Evolutionary conservation across 2,113 vertebrate genomes (phyloP).

Genomic region (Mastomys coucha): DNA sequence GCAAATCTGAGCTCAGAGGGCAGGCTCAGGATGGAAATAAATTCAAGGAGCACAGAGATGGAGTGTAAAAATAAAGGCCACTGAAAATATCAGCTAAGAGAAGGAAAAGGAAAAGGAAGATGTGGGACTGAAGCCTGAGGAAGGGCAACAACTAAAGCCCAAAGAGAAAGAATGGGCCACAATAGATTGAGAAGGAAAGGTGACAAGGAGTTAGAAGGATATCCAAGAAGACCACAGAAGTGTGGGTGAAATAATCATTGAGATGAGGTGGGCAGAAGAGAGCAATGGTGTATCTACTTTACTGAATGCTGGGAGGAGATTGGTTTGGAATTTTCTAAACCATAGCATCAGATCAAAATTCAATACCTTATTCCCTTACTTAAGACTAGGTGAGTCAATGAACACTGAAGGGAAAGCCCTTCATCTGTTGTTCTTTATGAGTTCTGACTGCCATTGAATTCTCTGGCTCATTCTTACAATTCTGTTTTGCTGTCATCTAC

Average conservation of each 20-base stretch:
- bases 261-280: not conserved
- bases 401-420: constrained; percentile 21
- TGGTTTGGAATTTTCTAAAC: not conserved
- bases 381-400: not conserved
- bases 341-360: constrained; percentile 15
- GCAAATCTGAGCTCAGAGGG: not conserved
- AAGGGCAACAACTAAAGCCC: not conserved
- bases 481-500: constrained; percentile 37
- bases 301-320: not conserved
- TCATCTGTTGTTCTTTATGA: constrained; percentile 43
- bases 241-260: not conserved
- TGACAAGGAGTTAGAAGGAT: not conserved
- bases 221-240: not conserved
- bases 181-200: not conserved
- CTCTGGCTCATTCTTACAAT: constrained; percentile 10
- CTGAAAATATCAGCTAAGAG: not conserved
- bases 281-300: not conserved
- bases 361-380: not conserved
- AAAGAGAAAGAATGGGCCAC: not conserved
- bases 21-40: not conserved
- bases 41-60: not conserved
- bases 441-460: constrained; percentile 51
- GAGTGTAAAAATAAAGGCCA: not conserved
- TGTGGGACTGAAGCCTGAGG: not conserved
- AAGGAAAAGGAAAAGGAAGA: not conserved